Base-by-base conservation (phyloP, 2,113 vertebrate genomes). In the Arothron firmamentum region DNA sequence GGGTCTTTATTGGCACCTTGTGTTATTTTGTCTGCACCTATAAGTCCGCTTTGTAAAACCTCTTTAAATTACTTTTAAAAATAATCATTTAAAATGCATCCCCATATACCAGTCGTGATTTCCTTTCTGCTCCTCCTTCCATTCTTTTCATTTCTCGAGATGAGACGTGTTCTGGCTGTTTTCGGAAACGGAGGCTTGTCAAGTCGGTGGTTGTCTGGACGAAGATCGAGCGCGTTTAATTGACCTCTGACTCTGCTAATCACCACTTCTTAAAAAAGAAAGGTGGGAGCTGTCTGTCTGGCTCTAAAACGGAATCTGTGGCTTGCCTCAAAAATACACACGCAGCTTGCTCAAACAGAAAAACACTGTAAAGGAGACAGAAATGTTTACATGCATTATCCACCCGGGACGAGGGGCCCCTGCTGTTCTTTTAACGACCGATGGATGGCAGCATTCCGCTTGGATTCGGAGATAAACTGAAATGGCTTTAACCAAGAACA, bases 141-240 rank as follows among this genome's bases (percentile, higher is more conserved):
- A 23, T 23, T 23, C 21, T 23, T 23, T 23, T 23, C 3, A 23
- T 23, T 23, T 23, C 74, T 64, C 52, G 59, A 9, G 54, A 42
- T 41, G 50, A 51, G n/a, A n/a, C n/a, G n/a, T n/a, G 21, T 23
- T 2, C 21, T 23, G 21, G 21, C 60, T 79, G 68, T 52, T 55
- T 54, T 47, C 72, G 67, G 54, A 58, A 50, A 20, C 15, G 14
- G 15, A 62, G 51, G 52, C 74, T 23, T 31, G 5, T 31, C 6
- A 7, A 31, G 7, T 67, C 70, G 45, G 41, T 45, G 31, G 77
- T 31, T 5, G 28, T 31, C 28, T 54, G 63, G 59, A 61, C 67
- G 79, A 81, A 78, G 78, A 78, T 69, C 63, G 65, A 61, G 59
- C 66, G 56, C 59, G 64, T 65, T 68, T 73, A 72, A 72, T 56